Percentiles rank a stretch among this genome's conserved stretches.
Evolutionary conservation across 2,113 vertebrate species (phyloP).

Genomic region (Cynocephalus volans): DNA sequence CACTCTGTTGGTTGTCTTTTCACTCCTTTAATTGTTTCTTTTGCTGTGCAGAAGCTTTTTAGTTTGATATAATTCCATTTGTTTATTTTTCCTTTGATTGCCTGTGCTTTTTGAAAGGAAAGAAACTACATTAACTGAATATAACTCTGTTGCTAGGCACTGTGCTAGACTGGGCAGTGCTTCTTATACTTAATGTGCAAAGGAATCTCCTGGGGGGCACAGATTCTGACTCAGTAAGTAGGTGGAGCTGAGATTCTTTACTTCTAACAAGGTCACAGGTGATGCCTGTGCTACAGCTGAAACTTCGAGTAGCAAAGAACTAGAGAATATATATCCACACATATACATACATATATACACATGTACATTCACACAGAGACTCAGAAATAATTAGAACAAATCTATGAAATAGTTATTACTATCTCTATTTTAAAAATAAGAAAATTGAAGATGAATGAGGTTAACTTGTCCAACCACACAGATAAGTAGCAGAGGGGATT

Average conservation of each 20-base stretch:
- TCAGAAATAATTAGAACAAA: background rate
- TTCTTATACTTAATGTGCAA: background rate
- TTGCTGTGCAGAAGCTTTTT: too few species aligned
- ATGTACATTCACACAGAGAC: background rate
- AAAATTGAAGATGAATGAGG: conserved; percentile 20
- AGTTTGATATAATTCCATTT: too few species aligned
- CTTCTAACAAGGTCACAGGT: background rate
- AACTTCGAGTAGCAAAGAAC: background rate
- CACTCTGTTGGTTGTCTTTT: too few species aligned
- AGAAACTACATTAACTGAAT: background rate
- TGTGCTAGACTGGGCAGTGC: background rate
- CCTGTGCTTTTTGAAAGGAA: background rate
- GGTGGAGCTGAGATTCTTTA: background rate
- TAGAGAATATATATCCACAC: background rate
- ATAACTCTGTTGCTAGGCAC: background rate
- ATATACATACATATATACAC: fast-evolving
- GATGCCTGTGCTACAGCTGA: background rate
- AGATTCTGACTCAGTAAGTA: background rate
- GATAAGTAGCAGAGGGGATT: background rate
- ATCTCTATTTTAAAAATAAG: background rate
- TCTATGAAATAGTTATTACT: background rate
- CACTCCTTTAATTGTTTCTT: too few species aligned
- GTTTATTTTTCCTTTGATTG: too few species aligned
- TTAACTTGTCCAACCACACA: background rate
- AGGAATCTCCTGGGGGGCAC: background rate